phyloP scores from a whole-genome alignment of 1,140 invertebrate genomes.

The Drosophila bipectinata region DNA sequence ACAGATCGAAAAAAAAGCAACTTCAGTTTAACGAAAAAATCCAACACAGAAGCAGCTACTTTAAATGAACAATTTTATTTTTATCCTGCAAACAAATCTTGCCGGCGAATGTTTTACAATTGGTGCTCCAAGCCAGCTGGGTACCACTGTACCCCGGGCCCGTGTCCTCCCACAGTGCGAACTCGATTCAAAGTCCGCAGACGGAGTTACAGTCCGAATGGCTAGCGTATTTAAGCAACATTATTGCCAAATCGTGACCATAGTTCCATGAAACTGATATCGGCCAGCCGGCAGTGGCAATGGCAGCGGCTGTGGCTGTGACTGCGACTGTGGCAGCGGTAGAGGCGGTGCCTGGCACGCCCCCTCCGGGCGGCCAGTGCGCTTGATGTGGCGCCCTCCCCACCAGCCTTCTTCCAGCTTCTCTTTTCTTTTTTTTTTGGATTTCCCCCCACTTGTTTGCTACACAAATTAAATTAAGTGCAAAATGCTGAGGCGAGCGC shows the following conservation, averaged over 20 bases:
- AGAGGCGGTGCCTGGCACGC: slow-evolving; percentile 43
- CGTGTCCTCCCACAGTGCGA: slow-evolving; percentile 16
- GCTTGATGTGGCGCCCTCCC: slow-evolving; percentile 67
- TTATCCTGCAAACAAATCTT: slow-evolving; percentile 83
- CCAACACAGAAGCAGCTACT: slow-evolving; percentile 79
- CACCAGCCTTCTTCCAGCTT: background rate
- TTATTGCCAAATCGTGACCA: slow-evolving; percentile 84
- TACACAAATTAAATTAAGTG: slow-evolving; percentile 78
- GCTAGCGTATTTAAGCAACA: slow-evolving; percentile 82
- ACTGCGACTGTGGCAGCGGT: background rate
- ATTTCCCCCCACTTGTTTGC: slow-evolving; percentile 59
- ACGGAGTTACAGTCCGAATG: slow-evolving; percentile 37
- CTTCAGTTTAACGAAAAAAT: background rate
- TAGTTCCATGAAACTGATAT: slow-evolving; percentile 84
- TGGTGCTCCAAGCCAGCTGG: slow-evolving; percentile 52
- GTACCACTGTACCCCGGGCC: slow-evolving; percentile 24
- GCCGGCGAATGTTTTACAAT: slow-evolving; percentile 81
- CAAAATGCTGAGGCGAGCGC: slow-evolving; percentile 57
- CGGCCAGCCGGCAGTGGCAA: slow-evolving; percentile 42
- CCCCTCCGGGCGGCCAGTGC: slow-evolving; percentile 34
- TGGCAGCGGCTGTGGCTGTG: slow-evolving; percentile 12
- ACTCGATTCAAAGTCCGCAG: slow-evolving; percentile 14
- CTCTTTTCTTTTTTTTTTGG: slow-evolving; percentile 7
- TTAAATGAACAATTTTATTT: slow-evolving; percentile 84
- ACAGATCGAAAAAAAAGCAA: slow-evolving; percentile 17